A percentile compares a stretch with the other conserved stretches of the same genome.
phyloP scores from a whole-genome alignment of 1,140 invertebrate species.

The Zaprionus lachaisei region DNA sequence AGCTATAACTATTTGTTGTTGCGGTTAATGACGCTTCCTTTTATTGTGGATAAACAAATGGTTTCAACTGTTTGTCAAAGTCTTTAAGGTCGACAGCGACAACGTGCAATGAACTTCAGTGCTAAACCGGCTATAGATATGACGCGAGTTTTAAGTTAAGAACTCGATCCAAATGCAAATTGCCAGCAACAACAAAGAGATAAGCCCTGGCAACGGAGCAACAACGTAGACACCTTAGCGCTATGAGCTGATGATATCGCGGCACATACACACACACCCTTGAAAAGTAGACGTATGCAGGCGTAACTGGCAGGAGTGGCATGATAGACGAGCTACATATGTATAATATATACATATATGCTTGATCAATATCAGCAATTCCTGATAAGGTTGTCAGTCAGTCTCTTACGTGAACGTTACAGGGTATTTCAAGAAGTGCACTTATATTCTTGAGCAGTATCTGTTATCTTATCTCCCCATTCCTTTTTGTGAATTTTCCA shows the following conservation, averaged over 20 bases:
- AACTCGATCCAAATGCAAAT: slow-evolving; percentile 70
- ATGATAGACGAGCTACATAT: neutral
- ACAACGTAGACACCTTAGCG: neutral
- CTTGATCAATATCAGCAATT: neutral
- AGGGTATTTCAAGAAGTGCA: neutral
- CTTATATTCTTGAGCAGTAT: neutral
- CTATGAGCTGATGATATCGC: neutral
- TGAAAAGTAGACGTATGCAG: neutral
- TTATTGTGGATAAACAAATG: neutral
- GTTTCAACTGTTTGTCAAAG: neutral
- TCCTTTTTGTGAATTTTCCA: neutral
- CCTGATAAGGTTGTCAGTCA: too few species aligned
- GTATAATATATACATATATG: neutral
- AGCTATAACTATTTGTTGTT: neutral
- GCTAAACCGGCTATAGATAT: slow-evolving; percentile 49
- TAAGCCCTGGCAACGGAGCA: slow-evolving; percentile 22
- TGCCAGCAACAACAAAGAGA: slow-evolving; percentile 40
- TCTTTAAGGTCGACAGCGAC: neutral
- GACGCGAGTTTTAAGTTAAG: slow-evolving; percentile 52
- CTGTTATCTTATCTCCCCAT: neutral
- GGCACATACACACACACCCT: neutral
- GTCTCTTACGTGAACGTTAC: too few species aligned
- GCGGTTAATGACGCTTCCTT: too few species aligned
- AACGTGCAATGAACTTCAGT: slow-evolving; percentile 24
- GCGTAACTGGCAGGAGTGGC: neutral